Evolutionary conservation across 1,140 invertebrate genomes (phyloP), one percentile per base, ranked within the genome.

Genomic region (Drosophila varians): DNA sequence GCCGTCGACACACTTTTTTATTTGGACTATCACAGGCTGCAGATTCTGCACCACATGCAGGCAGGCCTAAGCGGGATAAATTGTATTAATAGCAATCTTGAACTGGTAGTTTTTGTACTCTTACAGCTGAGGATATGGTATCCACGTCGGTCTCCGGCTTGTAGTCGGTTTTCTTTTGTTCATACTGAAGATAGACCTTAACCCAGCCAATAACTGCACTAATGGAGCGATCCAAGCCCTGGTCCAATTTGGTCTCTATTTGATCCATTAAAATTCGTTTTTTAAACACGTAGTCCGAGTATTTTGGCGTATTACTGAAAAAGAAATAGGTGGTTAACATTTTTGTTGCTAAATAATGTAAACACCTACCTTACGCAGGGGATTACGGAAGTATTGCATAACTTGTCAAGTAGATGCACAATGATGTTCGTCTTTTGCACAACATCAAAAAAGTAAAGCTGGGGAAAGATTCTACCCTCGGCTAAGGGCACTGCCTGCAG

Each of bases 161-260:
- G 79, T 98, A 99, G 91, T 99, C 98, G 1, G 95, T 96, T 90
- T 99, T 99, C 90, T 97, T 97, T 92, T 99, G 98, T 90, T 99
- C 98, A 3, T 94, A 95, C 91, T 97, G 95, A 1, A 99, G 92
- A 84, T 98, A 96, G 45, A 97, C 93, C 92, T 96, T 96, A 0
- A 99, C 95, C 96, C 98, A 99, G 14, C 96, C 96, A 57, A 97
- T 94, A 18, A 99, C 95, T 0, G 97, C 96, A 60, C 95, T 95
- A 25, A 99, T 93, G 7, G 96, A 96, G 60, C 96, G 94, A 88
- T 99, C 98, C 18, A 99, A 91, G 0, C 98, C 98, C 12, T 93
- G 94, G 84, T 99, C 98, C 47, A 99, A 92, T 92, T 99, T 99
- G 16, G 93, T 94, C 92, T 99, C 98, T 64, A 99, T 94, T 90